phyloP scores from a whole-genome alignment of 2,888 invertebrate species.

The Nowickia ferox region DNA sequence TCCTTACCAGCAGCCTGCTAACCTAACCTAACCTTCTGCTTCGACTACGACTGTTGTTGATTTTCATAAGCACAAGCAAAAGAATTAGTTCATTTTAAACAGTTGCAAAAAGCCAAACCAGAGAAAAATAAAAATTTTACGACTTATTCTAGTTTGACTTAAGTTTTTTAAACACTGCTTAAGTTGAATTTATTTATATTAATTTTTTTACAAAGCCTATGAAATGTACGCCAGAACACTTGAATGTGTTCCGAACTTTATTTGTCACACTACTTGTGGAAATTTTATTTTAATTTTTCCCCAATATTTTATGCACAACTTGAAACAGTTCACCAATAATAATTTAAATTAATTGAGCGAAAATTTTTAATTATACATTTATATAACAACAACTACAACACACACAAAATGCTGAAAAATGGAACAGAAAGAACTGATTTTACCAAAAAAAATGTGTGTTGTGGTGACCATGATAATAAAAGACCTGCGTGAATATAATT shows the following conservation, averaged over 20 bases:
- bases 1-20: too few relatives aligned
- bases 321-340: constrained; percentile 41
- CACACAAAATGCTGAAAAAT: background rate
- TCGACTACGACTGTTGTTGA: too few relatives aligned
- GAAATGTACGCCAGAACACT: too few relatives aligned
- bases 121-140: too few relatives aligned
- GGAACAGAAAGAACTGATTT: constrained; percentile 16
- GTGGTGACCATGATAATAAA: constrained; percentile 50
- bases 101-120: too few relatives aligned
- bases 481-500: constrained; percentile 5
- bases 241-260: background rate
- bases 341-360: constrained; percentile 65
- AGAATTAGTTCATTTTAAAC: too few relatives aligned
- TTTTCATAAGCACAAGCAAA: too few relatives aligned
- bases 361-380: constrained; percentile 48
- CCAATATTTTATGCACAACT: background rate
- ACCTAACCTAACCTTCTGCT: too few relatives aligned
- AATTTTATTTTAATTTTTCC: background rate
- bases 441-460: constrained; percentile 35
- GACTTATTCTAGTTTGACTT: too few relatives aligned
- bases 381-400: constrained; percentile 17
- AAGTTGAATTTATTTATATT: too few relatives aligned
- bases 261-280: background rate
- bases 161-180: too few relatives aligned
- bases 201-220: background rate